These are phyloP conservation scores for Seladonia tumulorum DNA, from an alignment of 2,888 invertebrate species.

Conservation along the genomic window DNA sequence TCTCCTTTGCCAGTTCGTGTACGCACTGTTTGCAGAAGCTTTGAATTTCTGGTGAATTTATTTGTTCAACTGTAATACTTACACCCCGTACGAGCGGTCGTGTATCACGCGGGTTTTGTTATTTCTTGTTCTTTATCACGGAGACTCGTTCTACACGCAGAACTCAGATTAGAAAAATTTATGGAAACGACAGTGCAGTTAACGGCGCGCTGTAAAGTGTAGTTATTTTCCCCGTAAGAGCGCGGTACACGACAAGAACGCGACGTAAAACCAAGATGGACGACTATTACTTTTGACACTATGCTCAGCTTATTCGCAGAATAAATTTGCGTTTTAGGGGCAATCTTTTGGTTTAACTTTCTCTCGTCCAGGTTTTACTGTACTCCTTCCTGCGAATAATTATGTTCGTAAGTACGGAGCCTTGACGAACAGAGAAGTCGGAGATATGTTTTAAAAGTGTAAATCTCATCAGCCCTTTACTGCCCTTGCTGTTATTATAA, in stretches of 20 bases:
- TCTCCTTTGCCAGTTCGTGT: too few relatives aligned
- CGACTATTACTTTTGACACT: conserved; percentile 29
- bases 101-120: neutral
- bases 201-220: conserved; percentile 16
- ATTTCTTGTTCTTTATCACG: neutral
- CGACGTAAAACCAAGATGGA: conserved; percentile 16
- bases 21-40: neutral
- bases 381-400: neutral
- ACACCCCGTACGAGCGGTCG: neutral
- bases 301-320: conserved; percentile 6
- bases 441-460: neutral
- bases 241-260: conserved; percentile 16
- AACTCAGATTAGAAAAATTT: conserved; percentile 15
- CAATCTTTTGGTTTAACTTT: neutral
- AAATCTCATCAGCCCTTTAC: too few relatives aligned
- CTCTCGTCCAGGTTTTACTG: neutral
- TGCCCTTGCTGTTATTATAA: too few relatives aligned
- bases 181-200: neutral
- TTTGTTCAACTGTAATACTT: neutral
- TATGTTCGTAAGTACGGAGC: neutral
- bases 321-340: neutral
- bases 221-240: conserved; percentile 29
- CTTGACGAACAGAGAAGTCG: neutral
- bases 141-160: neutral
- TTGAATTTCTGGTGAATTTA: neutral